Percentiles rank a stretch among this genome's conserved stretches.
Evolutionary conservation across 35 echinoderm and acorn worm genomes (phyloP).

Genomic region (Nesometra sesokonis): DNA sequence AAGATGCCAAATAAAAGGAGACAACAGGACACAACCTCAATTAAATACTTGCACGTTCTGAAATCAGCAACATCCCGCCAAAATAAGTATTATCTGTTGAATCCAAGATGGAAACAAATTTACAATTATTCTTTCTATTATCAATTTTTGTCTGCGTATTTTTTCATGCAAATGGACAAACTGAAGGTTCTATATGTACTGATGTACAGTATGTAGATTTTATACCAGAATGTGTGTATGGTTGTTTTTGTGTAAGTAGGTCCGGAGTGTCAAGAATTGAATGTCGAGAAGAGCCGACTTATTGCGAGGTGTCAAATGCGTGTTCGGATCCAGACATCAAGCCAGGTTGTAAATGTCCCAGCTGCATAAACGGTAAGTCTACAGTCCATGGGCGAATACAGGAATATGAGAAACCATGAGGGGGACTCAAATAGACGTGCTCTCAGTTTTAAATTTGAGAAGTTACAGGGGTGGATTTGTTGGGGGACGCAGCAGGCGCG

Average conservation of each 20-base stretch:
- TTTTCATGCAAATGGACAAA: not conserved
- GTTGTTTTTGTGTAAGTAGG: not conserved
- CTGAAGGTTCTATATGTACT: not conserved
- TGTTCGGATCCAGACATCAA: not conserved
- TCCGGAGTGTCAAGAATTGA: not conserved
- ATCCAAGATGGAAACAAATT: no score
- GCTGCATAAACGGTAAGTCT: not conserved
- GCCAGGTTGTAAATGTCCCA: not conserved
- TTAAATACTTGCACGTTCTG: no score
- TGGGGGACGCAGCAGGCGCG: no score
- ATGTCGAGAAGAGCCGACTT: not conserved
- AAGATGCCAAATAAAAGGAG: no score
- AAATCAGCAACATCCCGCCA: no score
- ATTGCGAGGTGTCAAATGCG: not conserved
- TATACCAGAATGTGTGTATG: not conserved
- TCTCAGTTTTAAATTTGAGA: no score
- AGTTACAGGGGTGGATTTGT: no score
- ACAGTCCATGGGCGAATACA: no score
- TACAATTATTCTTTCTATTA: not conserved
- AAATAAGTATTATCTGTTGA: no score
- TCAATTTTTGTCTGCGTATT: not conserved
- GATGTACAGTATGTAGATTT: not conserved
- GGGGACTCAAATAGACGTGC: no score
- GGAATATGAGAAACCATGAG: no score
- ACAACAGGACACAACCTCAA: no score